A percentile compares a stretch with the other conserved stretches of the same genome.
Conservation (phyloP, 92 coral and sea anemone species). For the Metridium senile region DNA sequence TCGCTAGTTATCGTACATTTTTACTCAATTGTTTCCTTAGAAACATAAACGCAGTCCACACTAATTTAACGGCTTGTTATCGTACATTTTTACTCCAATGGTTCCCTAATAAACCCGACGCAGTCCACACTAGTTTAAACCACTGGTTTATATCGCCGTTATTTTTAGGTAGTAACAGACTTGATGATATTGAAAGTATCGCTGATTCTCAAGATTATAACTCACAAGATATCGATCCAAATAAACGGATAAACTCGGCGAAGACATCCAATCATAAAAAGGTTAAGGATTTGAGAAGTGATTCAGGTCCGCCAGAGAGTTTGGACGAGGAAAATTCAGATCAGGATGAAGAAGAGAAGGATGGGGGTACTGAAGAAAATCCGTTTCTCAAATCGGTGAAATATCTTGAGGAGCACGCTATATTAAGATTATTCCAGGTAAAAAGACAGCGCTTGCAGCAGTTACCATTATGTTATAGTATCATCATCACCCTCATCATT, state of each 20-base stretch:
- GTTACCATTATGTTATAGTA: neutral
- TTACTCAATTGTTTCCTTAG: no score
- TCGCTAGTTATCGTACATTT: no score
- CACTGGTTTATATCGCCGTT: neutral
- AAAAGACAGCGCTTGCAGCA: no score
- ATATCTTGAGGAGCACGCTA: slow-evolving; percentile 69
- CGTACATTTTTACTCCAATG: no score
- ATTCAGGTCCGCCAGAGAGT: neutral
- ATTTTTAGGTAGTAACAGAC: neutral
- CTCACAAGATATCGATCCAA: neutral
- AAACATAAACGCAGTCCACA: no score
- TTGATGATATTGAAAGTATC: slow-evolving; percentile 1
- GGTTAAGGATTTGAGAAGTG: neutral
- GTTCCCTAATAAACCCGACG: no score
- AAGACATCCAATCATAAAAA: neutral
- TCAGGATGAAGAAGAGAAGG: slow-evolving; percentile 8
- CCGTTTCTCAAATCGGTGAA: slow-evolving; percentile 72
- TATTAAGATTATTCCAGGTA: slow-evolving; percentile 86
- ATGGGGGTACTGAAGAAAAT: slow-evolving; percentile 33
- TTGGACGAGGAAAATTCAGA: slow-evolving; percentile 17
- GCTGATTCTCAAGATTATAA: slow-evolving; percentile 11
- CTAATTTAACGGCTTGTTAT: no score
- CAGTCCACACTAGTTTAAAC: no score
- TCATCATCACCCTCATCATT: neutral
- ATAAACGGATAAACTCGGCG: neutral